Evolutionary conservation across 92 coral and sea anemone genomes (phyloP).

Genomic region (Diadumene lineata): DNA sequence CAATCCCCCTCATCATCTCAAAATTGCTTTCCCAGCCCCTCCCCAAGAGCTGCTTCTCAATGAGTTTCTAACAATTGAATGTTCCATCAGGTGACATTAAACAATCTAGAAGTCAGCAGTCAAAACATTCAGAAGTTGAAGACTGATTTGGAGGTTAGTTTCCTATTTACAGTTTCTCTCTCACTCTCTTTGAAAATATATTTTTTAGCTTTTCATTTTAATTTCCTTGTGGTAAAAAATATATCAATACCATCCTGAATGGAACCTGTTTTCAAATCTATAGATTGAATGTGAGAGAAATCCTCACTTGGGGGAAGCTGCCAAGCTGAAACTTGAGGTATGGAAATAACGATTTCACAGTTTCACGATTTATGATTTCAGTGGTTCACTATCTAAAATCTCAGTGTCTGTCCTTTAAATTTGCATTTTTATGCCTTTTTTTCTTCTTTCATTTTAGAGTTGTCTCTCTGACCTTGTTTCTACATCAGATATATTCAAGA

Average conservation of each 20-base stretch:
- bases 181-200: background rate
- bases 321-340: constrained; percentile 81
- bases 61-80: too few species aligned
- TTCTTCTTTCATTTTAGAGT: constrained; percentile 50
- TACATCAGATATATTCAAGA: constrained; percentile 84
- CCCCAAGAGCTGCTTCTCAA: too few species aligned
- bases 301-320: constrained; percentile 65
- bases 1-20: too few species aligned
- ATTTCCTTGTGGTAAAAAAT: too few species aligned
- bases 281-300: constrained; percentile 77
- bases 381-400: background rate
- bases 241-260: too few species aligned
- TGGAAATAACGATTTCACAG: too few species aligned
- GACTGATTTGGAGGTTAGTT: constrained; percentile 79
- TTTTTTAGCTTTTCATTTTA: too few species aligned
- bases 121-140: constrained; percentile 92
- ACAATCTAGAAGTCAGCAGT: constrained; percentile 90
- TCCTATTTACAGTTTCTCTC: background rate
- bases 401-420: background rate
- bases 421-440: too few species aligned
- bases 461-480: constrained; percentile 77
- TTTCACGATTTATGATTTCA: too few species aligned
- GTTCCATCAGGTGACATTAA: constrained; percentile 92
- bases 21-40: too few species aligned
- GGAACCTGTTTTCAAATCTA: background rate